These are phyloP conservation scores for Silurus asotus DNA, from an alignment of 2,113 vertebrate species.

Conservation along the genomic window DNA sequence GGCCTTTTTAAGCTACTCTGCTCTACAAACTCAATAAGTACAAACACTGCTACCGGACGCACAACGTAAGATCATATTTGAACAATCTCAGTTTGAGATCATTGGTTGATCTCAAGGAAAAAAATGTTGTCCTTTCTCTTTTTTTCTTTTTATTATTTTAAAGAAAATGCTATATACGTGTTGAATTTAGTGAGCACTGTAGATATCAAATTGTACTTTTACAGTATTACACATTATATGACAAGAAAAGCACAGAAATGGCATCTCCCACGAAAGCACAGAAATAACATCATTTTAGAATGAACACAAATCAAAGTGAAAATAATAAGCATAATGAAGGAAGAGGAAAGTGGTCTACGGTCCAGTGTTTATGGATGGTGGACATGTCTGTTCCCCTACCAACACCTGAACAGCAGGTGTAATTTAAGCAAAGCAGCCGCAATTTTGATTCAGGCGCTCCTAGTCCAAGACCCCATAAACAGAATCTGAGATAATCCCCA, in stretches of 20 bases:
- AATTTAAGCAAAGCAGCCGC: conserved; percentile 64
- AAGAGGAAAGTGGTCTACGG: conserved; percentile 45
- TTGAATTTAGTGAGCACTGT: background rate
- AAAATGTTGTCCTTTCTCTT: background rate
- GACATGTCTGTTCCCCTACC: conserved; percentile 53
- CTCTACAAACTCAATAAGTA: conserved; percentile 43
- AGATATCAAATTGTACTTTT: background rate
- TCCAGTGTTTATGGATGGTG: conserved; percentile 58
- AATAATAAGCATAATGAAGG: conserved; percentile 34
- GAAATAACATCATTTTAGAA: background rate
- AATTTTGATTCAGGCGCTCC: conserved; percentile 75
- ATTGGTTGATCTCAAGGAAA: background rate
- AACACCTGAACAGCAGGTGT: conserved; percentile 67
- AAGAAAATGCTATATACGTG: background rate
- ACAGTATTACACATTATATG: background rate
- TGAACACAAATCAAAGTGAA: background rate
- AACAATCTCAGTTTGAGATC: background rate
- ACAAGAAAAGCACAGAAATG: no score
- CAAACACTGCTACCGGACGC: conserved; percentile 31
- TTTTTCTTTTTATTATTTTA: background rate
- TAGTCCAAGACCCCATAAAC: conserved; percentile 68
- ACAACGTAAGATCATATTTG: conserved; percentile 34
- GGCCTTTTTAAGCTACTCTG: conserved; percentile 47
- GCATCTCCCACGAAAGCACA: background rate
- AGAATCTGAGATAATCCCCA: conserved; percentile 70